These are phyloP conservation scores for Dasypolia templi DNA, from an alignment of 2,888 invertebrate species.

Conservation along the genomic window DNA sequence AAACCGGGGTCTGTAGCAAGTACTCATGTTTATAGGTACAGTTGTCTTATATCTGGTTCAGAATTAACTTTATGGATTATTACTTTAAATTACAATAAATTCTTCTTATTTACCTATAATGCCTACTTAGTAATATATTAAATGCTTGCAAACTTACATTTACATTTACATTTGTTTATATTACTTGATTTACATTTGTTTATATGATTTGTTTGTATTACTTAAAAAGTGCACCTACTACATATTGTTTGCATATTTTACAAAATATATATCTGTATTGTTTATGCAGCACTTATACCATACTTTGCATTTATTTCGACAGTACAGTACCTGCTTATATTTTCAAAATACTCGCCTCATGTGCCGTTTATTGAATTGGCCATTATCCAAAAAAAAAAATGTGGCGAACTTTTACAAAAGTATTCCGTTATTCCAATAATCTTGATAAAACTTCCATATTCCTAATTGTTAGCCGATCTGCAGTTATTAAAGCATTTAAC, in stretches of 20 bases:
- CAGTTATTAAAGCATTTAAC: conserved; percentile 48
- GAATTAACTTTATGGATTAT: conserved; percentile 57
- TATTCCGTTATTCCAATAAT: conserved; percentile 23
- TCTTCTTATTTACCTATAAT: conserved; percentile 19
- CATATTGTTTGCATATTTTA: conserved; percentile 11
- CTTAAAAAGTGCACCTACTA: background rate
- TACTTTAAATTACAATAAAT: conserved; percentile 46
- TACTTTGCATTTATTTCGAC: conserved; percentile 12
- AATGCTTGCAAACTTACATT: background rate
- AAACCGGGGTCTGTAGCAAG: conserved; percentile 51
- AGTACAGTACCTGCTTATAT: background rate
- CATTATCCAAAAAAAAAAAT: too few relatives aligned
- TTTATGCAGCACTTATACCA: background rate
- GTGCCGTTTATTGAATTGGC: conserved; percentile 1
- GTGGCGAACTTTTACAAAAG: background rate
- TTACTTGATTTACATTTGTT: too few relatives aligned
- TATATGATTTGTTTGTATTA: too few relatives aligned
- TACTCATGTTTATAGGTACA: conserved; percentile 51
- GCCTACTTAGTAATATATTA: conserved; percentile 1
- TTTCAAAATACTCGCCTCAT: conserved; percentile 3
- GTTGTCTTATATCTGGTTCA: conserved; percentile 61
- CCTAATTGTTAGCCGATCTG: conserved; percentile 42
- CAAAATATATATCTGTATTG: background rate
- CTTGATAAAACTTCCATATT: conserved; percentile 22
- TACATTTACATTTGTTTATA: too few relatives aligned